Conservation (phyloP, 2,797 vertebrate species). For the Holocentrus rufus region DNA sequence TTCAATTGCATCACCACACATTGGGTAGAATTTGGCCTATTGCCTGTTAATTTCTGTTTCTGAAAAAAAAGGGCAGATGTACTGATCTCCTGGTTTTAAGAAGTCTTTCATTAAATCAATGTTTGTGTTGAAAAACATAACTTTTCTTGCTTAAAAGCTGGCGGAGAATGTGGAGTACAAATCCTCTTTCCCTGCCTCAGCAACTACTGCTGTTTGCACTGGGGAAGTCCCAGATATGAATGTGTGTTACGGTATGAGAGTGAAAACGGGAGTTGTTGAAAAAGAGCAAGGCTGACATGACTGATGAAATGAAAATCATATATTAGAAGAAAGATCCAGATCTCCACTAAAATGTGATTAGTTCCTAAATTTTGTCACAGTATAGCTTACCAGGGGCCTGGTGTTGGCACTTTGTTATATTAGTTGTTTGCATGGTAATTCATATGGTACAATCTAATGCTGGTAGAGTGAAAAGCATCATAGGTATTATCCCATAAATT, state of each 20-base stretch:
- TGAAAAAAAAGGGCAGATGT: too few species aligned
- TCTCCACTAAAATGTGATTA: too few species aligned
- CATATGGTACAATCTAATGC: neutral
- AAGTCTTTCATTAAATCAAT: too few species aligned
- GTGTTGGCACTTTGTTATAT: conserved; percentile 30
- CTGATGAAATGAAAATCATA: conserved; percentile 57
- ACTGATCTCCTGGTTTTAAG: too few species aligned
- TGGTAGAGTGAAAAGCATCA: neutral
- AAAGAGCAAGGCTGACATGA: too few species aligned
- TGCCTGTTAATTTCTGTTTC: too few species aligned
- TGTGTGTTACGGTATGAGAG: conserved; percentile 37
- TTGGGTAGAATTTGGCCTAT: too few species aligned
- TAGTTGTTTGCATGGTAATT: neutral
- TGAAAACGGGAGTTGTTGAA: conserved; percentile 1
- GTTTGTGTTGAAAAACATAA: too few species aligned
- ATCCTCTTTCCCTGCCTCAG: neutral
- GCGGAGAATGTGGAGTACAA: neutral
- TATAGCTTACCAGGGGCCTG: neutral
- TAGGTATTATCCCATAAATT: neutral
- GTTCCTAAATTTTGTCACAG: too few species aligned
- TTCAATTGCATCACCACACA: too few species aligned
- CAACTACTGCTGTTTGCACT: neutral
- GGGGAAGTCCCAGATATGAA: conserved; percentile 41
- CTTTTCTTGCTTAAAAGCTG: neutral
- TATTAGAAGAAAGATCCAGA: too few species aligned